Base-by-base conservation (phyloP, 2,888 invertebrate species). In the Agrilus mali region DNA sequence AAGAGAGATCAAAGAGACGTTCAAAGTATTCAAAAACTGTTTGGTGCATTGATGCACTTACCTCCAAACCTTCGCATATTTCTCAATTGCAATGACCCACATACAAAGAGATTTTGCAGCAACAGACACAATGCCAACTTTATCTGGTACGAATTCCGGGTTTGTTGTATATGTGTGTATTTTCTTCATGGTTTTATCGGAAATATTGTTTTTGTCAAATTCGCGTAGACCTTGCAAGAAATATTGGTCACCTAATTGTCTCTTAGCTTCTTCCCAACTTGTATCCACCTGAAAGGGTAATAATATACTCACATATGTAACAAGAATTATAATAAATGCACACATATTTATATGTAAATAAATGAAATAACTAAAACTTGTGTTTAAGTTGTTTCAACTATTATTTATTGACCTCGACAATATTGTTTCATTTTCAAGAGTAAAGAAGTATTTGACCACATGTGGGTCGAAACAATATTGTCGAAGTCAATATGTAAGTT, bases 81-180 rank as follows among this genome's bases (percentile, higher is more conserved):
- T 82, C 64, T 93, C 89, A 63, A 93, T 92, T 2, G 92, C 92
- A 46, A 86, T 74, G 14, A 89, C 90, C 93, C 93, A 93, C 59
- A 86, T 77, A 60, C 88, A 88, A 17, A 93, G 69, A 2, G 90
- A 90, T 65, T 87, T 88, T 15, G 90, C 89, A 0, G 92, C 92
- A 1, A 73, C 57, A 0, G 92, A 92, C 33, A 90, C 88, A 2
- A 77, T 70, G 0, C 89, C 92, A 1, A 93, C 86, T 57, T 87
- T 87, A 43, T 87, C 85, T 0, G 92, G 90, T 42, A 87, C 82
- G 59, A 93, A 85, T 61, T 92, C 90, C 0, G 83, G 79, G 64
- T 86, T 85, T 27, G 74, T 71, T 0, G 86, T 86, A 61, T 89
- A 92, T 2, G 74, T 74, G 15, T 74, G 81, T 46, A 93, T 85